phyloP scores from a whole-genome alignment of 2,113 vertebrate genomes.

The Mesocricetus auratus region DNA sequence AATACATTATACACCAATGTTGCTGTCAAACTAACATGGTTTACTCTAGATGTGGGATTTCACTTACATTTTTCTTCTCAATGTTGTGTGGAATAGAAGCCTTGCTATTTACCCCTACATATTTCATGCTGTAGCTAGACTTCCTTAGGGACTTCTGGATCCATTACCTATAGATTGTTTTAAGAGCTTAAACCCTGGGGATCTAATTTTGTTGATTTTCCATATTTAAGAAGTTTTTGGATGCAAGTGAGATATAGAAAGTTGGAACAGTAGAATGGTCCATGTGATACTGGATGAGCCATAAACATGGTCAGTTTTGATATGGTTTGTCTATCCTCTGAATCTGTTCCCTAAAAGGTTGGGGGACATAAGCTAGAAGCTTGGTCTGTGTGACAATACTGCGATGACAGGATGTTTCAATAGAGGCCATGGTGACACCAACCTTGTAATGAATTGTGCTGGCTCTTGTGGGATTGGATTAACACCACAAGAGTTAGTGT shows the following conservation, averaged over 20 bases:
- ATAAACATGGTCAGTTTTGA: background rate
- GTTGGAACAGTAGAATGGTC: slow-evolving; percentile 5
- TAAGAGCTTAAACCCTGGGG: slow-evolving; percentile 46
- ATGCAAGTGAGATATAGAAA: slow-evolving; percentile 3
- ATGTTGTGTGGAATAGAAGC: background rate
- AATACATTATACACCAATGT: background rate
- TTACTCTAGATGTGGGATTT: slow-evolving; percentile 48
- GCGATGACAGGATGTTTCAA: background rate
- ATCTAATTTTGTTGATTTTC: slow-evolving; percentile 47
- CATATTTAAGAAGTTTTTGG: slow-evolving; percentile 34
- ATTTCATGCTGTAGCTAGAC: slow-evolving; percentile 33
- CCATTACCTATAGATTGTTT: slow-evolving; percentile 40
- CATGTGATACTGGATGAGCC: background rate
- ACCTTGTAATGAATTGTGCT: background rate
- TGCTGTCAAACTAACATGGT: background rate
- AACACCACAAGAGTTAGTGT: background rate
- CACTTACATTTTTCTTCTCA: slow-evolving; percentile 61
- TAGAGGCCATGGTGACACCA: too few species aligned
- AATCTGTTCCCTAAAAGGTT: background rate
- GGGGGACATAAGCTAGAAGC: background rate
- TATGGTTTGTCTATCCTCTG: background rate
- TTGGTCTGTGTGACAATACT: background rate
- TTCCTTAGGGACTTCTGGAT: slow-evolving; percentile 17
- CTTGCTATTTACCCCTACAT: slow-evolving; percentile 28
- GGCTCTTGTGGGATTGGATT: background rate